These are phyloP conservation scores for Anas georgica DNA, from an alignment of 2,797 vertebrate species.

Conservation along the genomic window DNA sequence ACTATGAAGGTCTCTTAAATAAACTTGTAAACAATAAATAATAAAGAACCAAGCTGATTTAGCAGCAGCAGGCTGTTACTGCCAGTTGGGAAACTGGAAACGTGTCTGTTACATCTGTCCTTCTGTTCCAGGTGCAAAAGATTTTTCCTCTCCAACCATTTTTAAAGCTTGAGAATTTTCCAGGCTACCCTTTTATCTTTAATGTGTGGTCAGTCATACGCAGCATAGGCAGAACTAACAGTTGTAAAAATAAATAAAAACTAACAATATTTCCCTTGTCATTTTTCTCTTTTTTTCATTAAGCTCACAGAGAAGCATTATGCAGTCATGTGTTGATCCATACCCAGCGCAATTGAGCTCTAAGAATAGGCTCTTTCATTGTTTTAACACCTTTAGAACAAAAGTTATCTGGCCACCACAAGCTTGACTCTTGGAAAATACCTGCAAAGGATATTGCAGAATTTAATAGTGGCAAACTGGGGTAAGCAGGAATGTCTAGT, in stretches of 20 bases:
- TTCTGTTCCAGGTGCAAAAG: background rate
- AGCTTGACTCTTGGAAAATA: background rate
- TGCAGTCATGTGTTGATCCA: background rate
- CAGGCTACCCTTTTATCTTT: background rate
- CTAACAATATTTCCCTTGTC: no score
- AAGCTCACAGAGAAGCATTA: background rate
- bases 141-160: background rate
- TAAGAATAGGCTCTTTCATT: background rate
- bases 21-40: background rate
- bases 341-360: background rate
- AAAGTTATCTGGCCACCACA: background rate
- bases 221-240: background rate
- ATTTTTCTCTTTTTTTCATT: background rate
- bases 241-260: background rate
- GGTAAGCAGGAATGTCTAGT: background rate
- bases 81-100: background rate
- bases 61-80: background rate
- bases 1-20: background rate
- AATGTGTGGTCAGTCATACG: background rate
- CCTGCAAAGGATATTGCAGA: slow-evolving; percentile 3
- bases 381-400: slow-evolving; percentile 19
- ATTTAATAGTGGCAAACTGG: background rate
- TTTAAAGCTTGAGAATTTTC: background rate
- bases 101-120: background rate
- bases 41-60: background rate